Evolutionary conservation across 2,888 invertebrate genomes (phyloP), one percentile per base, ranked within the genome.

Genomic region (Troilus luridus): DNA sequence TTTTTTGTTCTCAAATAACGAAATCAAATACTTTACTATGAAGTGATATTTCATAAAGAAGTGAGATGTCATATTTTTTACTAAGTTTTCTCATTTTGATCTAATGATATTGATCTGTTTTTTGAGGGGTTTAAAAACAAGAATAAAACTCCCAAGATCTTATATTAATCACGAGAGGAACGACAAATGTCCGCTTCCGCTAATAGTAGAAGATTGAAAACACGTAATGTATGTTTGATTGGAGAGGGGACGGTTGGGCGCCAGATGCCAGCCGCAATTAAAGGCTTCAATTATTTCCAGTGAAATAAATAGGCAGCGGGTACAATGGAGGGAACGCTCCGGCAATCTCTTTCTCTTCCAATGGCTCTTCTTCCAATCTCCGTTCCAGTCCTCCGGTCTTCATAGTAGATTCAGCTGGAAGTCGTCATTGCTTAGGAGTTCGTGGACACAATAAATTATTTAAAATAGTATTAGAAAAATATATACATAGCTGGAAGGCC

Each of bases 281-380:
- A 85, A 85, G 85, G 56, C 85, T 56, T 85, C 85, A 85, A 85
- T 85, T 85, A 85, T 85, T 85, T 85, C 85, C 85, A 85, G 85
- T 58, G 85, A 85, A 85, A 85, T 85, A 85, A 85, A 85, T 58
- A 85, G 85, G 85, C 7, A 54, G 54, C n/a, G 85, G 56, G 12
- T 85, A 85, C 85, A 85, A 85, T 56, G 56, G 85, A 85, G 85
- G 81, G 85, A 85, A 56, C 56, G 56, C n/a, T 21, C 41, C 14
- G 19, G 72, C 72, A 77, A 77, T 77, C 72, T 77, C 27, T 77
- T 77, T 41, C 72, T 41, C 27, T 41, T 77, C 41, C 41, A 41
- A 8, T 0, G 72, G 8, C 17, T 77, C 72, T 77, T 77, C 72
- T 77, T 77, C 41, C 41, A 77, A 77, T 77, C 72, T 77, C 72